phyloP scores from a whole-genome alignment of 2,113 vertebrate species.

The Triplophysa siluroides region DNA sequence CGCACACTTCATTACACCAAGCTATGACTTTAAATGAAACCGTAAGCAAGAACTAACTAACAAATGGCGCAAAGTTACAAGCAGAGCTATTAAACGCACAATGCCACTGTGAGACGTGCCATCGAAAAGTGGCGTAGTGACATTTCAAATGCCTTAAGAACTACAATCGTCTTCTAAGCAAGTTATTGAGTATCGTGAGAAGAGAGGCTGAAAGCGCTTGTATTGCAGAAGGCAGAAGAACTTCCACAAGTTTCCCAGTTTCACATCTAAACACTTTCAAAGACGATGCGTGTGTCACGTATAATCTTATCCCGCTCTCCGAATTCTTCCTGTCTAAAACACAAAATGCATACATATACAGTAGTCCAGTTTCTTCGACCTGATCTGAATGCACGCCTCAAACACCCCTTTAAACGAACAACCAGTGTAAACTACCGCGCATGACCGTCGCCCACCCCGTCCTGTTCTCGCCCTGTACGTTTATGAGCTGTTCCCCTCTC shows the following conservation, averaged over 20 bases:
- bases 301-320: neutral
- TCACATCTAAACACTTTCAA: slow-evolving; percentile 46
- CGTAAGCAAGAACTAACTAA: slow-evolving; percentile 30
- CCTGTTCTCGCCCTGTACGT: slow-evolving; percentile 17
- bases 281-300: slow-evolving; percentile 21
- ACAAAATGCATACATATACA: neutral
- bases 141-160: neutral
- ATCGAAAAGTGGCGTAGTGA: neutral
- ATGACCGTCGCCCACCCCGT: neutral
- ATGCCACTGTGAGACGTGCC: slow-evolving; percentile 24
- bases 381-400: neutral
- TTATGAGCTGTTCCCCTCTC: slow-evolving; percentile 52
- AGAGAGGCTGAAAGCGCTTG: slow-evolving; percentile 23
- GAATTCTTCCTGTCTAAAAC: neutral
- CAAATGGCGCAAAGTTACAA: slow-evolving; percentile 16
- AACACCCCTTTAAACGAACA: neutral
- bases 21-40: slow-evolving; percentile 37
- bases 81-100: slow-evolving; percentile 31
- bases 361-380: neutral
- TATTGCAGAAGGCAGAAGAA: slow-evolving; percentile 21
- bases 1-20: slow-evolving; percentile 37
- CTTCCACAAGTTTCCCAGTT: slow-evolving; percentile 37
- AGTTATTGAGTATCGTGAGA: slow-evolving; percentile 5
- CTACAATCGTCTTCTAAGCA: neutral
- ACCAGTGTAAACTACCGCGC: neutral